Evolutionary conservation across 2,113 vertebrate species (phyloP).

Genomic region (Macaca mulatta): DNA sequence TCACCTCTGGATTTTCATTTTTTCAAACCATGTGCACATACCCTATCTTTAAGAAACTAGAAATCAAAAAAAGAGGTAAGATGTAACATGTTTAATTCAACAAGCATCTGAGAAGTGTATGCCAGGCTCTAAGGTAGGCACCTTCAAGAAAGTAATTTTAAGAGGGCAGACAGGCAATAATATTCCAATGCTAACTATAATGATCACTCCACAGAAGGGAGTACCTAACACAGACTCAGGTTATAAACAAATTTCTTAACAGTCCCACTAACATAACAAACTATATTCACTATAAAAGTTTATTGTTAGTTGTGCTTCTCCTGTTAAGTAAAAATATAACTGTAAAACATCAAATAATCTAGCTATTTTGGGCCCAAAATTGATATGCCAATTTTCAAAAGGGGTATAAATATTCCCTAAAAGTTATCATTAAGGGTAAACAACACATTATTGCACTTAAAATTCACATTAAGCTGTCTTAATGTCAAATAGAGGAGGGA

Average conservation of each 20-base stretch:
- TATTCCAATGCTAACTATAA: not conserved
- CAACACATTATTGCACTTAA: not conserved
- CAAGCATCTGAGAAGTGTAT: not conserved
- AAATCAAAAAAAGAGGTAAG: not conserved
- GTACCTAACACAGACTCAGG: not conserved
- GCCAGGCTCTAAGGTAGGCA: not conserved
- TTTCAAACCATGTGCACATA: not conserved
- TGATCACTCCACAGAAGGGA: not conserved
- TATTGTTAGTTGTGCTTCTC: constrained; percentile 24
- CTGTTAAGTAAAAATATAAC: not conserved
- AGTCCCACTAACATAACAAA: not conserved
- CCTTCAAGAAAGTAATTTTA: constrained; percentile 1
- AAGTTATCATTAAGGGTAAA: not conserved
- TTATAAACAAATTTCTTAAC: not conserved
- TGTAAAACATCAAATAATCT: constrained; percentile 2
- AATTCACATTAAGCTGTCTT: not conserved
- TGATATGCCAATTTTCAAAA: not conserved
- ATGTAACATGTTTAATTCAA: not conserved
- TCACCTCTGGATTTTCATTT: not conserved
- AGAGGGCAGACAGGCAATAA: not conserved
- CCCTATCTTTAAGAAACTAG: constrained; percentile 1
- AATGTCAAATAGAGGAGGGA: not conserved
- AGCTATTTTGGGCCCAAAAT: not conserved
- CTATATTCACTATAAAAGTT: not conserved
- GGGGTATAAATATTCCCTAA: not conserved